Conservation (phyloP, 2,888 invertebrate species). For the Eueremaeus valkanovi region DNA sequence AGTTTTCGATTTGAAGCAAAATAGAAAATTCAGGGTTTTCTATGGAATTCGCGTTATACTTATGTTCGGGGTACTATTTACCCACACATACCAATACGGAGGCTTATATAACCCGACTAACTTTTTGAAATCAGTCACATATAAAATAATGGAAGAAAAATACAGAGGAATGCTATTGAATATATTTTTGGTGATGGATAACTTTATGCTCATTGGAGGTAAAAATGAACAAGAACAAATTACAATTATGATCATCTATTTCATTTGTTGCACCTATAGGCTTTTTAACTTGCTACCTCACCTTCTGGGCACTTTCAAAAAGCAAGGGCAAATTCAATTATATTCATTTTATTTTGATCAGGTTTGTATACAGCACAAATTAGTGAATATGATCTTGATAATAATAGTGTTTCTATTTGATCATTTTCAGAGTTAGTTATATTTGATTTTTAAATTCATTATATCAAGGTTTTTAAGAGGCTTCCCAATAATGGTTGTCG, state of each 20-base stretch:
- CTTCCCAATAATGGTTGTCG: background rate
- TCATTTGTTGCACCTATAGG: background rate
- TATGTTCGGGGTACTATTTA: background rate
- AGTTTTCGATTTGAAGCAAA: background rate
- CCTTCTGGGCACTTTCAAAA: background rate
- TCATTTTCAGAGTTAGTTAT: background rate
- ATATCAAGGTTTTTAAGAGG: background rate
- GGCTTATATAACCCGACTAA: background rate
- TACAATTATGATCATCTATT: background rate
- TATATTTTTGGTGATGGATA: background rate
- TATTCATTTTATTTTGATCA: background rate
- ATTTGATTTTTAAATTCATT: background rate
- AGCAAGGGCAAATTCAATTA: conserved; percentile 9
- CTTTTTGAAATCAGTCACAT: background rate
- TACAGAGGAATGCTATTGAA: background rate
- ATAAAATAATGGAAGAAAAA: background rate
- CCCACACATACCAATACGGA: background rate
- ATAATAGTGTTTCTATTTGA: too few relatives aligned
- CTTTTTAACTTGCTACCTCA: background rate
- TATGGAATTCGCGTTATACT: background rate
- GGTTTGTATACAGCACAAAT: background rate
- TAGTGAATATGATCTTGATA: too few relatives aligned
- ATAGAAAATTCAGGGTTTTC: background rate
- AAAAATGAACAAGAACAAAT: background rate
- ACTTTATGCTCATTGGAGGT: background rate